phyloP scores from a whole-genome alignment of 2,888 invertebrate species.

The Parascotia fuliginaria region DNA sequence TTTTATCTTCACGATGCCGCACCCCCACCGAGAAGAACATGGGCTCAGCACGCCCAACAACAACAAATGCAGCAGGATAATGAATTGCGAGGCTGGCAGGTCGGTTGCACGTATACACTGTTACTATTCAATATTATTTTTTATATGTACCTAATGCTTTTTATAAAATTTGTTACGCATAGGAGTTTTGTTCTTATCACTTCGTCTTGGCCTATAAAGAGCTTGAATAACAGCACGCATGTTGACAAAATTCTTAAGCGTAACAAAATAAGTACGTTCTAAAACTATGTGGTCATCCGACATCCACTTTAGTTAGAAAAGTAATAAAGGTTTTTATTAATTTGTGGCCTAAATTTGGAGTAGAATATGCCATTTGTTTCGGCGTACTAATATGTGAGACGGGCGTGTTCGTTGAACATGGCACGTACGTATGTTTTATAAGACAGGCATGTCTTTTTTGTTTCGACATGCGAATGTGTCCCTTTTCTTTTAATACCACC shows the following conservation, averaged over 20 bases:
- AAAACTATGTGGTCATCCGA: background rate
- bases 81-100: slow-evolving; percentile 81
- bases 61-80: slow-evolving; percentile 86
- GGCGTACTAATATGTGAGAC: too few species aligned
- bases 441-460: too few species aligned
- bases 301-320: background rate
- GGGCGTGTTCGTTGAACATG: too few species aligned
- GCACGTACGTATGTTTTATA: too few species aligned
- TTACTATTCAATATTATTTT: background rate
- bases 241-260: background rate
- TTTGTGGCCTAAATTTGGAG: too few species aligned
- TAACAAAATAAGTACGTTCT: background rate
- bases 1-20: slow-evolving; percentile 91
- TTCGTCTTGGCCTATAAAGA: too few species aligned
- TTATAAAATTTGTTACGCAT: background rate
- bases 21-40: slow-evolving; percentile 87
- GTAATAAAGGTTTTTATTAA: background rate
- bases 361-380: too few species aligned
- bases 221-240: background rate
- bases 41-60: slow-evolving; percentile 86
- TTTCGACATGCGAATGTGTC: too few species aligned
- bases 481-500: too few species aligned
- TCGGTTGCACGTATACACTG: slow-evolving; percentile 39
- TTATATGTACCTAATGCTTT: background rate
- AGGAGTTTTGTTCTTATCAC: background rate